Percentiles rank a stretch among this genome's conserved stretches.
Conservation (phyloP, 2,888 invertebrate genomes). For the Rhamphomyia laevipes region DNA sequence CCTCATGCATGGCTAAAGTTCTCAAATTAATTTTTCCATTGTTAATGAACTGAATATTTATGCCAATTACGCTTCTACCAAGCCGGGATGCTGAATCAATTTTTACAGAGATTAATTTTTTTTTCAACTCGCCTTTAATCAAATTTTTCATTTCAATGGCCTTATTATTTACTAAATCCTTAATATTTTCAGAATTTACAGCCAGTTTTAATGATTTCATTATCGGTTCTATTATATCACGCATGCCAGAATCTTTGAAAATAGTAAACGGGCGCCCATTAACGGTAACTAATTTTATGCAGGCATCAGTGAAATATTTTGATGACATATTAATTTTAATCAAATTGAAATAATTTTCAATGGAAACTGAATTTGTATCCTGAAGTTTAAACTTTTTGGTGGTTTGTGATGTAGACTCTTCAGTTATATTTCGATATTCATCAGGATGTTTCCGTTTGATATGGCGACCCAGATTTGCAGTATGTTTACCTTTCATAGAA, state of each 20-base stretch:
- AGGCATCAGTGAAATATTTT: not conserved
- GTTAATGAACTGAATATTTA: not conserved
- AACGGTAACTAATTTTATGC: not conserved
- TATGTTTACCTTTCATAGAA: not conserved
- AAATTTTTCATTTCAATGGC: not conserved
- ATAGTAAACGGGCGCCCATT: too few relatives aligned
- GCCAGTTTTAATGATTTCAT: not conserved
- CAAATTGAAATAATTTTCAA: not conserved
- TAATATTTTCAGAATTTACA: not conserved
- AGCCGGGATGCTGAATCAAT: not conserved
- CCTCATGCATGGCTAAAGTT: not conserved
- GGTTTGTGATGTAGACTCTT: not conserved
- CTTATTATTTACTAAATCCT: not conserved
- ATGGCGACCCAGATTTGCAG: not conserved
- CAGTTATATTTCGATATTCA: too few relatives aligned
- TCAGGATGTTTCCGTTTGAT: not conserved
- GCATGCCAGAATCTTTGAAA: too few relatives aligned
- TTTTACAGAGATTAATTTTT: not conserved
- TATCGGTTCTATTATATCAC: not conserved
- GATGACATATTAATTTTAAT: not conserved
- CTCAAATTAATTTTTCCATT: not conserved
- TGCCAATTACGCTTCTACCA: too few relatives aligned
- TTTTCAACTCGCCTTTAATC: not conserved
- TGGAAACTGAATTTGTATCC: not conserved
- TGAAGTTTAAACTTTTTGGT: not conserved